Percentiles rank a stretch among this genome's conserved stretches.
Conservation (phyloP, 1,140 invertebrate genomes). For the Ips nitidus region DNA sequence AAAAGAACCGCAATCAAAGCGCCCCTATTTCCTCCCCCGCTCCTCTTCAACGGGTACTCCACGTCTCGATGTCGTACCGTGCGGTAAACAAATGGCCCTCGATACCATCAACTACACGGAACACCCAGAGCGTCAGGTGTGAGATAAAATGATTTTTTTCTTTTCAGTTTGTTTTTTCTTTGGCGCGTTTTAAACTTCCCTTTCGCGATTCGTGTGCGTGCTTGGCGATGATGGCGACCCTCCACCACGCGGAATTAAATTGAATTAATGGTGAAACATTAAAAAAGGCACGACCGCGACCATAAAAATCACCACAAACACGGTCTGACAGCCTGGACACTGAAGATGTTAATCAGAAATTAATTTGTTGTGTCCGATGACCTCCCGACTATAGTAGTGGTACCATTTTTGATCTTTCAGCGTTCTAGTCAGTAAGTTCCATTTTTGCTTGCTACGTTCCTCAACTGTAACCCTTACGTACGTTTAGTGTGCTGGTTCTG, state of each 20-base stretch:
- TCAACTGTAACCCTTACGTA: too few relatives aligned
- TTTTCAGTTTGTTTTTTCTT: not conserved
- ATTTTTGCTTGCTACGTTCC: too few relatives aligned
- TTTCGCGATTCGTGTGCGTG: not conserved
- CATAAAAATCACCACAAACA: too few relatives aligned
- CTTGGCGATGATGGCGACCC: too few relatives aligned
- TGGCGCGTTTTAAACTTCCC: not conserved
- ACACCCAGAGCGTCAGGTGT: constrained; percentile 23
- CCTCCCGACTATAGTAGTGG: too few relatives aligned
- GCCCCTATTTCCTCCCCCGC: constrained; percentile 12
- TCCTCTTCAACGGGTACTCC: not conserved
- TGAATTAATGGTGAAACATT: too few relatives aligned
- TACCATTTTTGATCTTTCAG: too few relatives aligned
- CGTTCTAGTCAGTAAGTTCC: too few relatives aligned
- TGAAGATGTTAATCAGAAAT: constrained; percentile 25
- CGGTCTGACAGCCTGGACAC: too few relatives aligned
- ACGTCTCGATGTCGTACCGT: constrained; percentile 12
- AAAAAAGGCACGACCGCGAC: too few relatives aligned
- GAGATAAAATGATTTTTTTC: constrained; percentile 9
- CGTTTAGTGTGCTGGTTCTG: too few relatives aligned
- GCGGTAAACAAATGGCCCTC: constrained; percentile 23
- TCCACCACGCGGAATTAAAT: too few relatives aligned
- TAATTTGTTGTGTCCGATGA: constrained; percentile 5
- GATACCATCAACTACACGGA: constrained; percentile 24
- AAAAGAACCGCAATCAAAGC: not conserved